Evolutionary conservation across 2,888 invertebrate genomes (phyloP).

Genomic region (Archips crataeganus): DNA sequence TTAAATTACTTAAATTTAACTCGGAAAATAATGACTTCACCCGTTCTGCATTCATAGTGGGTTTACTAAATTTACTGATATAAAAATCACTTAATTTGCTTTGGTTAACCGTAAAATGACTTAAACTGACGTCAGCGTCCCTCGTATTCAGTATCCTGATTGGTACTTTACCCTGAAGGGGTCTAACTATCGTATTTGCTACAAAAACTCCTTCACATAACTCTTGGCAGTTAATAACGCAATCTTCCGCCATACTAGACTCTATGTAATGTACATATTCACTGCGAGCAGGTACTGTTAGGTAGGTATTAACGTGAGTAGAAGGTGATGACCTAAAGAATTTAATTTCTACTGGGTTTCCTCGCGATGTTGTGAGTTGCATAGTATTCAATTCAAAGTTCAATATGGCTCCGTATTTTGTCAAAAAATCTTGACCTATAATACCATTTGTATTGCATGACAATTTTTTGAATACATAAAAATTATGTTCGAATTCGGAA

Average conservation of each 20-base stretch:
- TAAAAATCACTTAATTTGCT: background rate
- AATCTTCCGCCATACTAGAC: background rate
- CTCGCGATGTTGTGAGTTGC: background rate
- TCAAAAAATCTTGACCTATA: background rate
- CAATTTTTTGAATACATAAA: background rate
- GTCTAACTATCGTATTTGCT: background rate
- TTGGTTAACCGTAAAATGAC: background rate
- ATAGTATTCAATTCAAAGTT: conserved; percentile 5
- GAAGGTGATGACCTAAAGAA: too few relatives aligned
- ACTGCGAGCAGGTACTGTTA: background rate
- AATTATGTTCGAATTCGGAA: background rate
- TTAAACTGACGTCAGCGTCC: background rate
- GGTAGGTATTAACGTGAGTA: background rate
- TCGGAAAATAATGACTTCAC: conserved; percentile 45
- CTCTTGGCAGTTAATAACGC: background rate
- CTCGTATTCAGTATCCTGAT: background rate
- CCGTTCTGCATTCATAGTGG: conserved; percentile 40
- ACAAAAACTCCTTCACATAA: conserved; percentile 1
- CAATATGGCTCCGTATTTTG: background rate
- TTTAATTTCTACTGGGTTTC: background rate
- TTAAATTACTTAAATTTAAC: conserved; percentile 7
- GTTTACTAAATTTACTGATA: conserved; percentile 35
- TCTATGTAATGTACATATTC: background rate
- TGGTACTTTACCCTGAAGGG: background rate
- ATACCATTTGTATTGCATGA: background rate